These are phyloP conservation scores for Zosterops borbonicus DNA, from an alignment of 2,113 vertebrate species.

Conservation along the genomic window DNA sequence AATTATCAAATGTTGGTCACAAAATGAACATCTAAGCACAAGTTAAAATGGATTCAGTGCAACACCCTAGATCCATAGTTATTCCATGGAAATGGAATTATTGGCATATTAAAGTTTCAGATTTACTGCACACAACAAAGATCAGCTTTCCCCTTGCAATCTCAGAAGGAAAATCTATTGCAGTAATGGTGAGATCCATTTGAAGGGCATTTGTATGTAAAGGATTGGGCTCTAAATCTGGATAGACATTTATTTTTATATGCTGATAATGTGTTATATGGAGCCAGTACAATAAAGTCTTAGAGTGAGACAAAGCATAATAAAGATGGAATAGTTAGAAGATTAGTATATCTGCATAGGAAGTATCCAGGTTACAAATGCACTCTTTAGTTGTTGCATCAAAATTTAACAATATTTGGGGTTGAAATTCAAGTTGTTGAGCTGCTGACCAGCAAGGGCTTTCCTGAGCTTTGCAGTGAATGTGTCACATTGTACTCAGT, in stretches of 20 bases:
- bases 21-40: background rate
- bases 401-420: background rate
- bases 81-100: constrained; percentile 49
- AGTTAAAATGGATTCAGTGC: background rate
- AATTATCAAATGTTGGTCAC: constrained; percentile 20
- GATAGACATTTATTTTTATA: background rate
- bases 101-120: constrained; percentile 36
- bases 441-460: background rate
- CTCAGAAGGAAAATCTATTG: background rate
- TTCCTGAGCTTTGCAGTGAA: background rate
- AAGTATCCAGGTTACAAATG: background rate
- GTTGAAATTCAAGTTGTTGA: background rate
- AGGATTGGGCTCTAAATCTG: constrained; percentile 36
- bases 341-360: background rate
- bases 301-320: background rate
- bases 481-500: background rate
- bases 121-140: background rate
- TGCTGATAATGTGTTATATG: background rate
- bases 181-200: background rate
- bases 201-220: background rate
- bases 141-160: background rate
- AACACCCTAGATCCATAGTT: constrained; percentile 28
- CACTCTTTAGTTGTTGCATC: background rate
- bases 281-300: background rate
- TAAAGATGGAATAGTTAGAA: background rate